Percentiles rank a stretch among this genome's conserved stretches.
These are phyloP conservation scores for Crambe crambe DNA, from an alignment of 37 sponge, comb jelly and placozoan species.

Conservation along the genomic window DNA sequence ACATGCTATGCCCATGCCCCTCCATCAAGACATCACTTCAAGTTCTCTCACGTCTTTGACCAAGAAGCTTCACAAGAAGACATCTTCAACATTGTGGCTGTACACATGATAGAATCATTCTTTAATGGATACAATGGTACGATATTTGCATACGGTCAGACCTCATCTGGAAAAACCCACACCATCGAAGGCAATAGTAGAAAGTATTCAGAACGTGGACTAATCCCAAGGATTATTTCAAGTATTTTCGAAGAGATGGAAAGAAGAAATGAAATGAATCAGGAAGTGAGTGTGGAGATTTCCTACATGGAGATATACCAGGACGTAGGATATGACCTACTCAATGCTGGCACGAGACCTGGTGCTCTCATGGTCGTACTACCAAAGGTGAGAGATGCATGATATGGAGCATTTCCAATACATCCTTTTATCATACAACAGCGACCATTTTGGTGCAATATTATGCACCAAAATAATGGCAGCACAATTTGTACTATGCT, in stretches of 20 bases:
- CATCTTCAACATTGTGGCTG: constrained; percentile 59
- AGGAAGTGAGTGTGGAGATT: constrained; percentile 70
- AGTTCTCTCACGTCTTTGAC: constrained; percentile 68
- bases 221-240: constrained; percentile 72
- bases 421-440: background rate
- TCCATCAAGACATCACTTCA: constrained; percentile 47
- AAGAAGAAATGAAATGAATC: constrained; percentile 26
- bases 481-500: no score
- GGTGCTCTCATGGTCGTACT: constrained; percentile 61
- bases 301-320: constrained; percentile 94
- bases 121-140: constrained; percentile 90
- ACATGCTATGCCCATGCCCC: constrained; percentile 21
- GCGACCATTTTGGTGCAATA: background rate
- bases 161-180: constrained; percentile 85
- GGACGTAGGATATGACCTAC: constrained; percentile 85
- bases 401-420: background rate
- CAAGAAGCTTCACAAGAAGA: constrained; percentile 58
- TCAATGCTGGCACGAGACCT: constrained; percentile 76
- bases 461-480: background rate
- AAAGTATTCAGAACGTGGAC: constrained; percentile 71
- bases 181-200: constrained; percentile 72
- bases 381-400: constrained; percentile 73
- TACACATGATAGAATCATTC: constrained; percentile 64
- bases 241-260: constrained; percentile 53
- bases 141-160: constrained; percentile 94